These are phyloP conservation scores for Drosophila lowei DNA, from an alignment of 1,140 invertebrate species.

Conservation along the genomic window DNA sequence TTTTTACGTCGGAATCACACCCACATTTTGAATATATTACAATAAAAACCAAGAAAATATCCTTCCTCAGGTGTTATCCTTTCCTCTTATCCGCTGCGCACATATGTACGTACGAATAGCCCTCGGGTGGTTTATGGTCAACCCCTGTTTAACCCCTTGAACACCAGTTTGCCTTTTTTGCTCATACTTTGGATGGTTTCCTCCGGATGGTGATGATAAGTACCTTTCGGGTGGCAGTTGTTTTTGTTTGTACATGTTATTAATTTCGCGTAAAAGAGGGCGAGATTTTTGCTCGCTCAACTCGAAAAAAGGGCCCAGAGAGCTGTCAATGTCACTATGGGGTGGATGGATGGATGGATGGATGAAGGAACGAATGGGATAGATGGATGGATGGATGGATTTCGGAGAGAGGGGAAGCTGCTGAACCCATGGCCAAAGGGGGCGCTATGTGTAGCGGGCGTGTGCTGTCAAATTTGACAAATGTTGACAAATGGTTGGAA, in stretches of 20 bases:
- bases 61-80: too few relatives aligned
- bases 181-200: slow-evolving; percentile 18
- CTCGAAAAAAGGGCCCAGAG: slow-evolving; percentile 33
- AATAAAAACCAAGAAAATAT: too few relatives aligned
- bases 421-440: slow-evolving; percentile 50
- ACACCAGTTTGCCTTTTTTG: slow-evolving; percentile 33
- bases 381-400: slow-evolving; percentile 18
- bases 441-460: slow-evolving; percentile 45
- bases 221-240: slow-evolving; percentile 60
- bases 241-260: slow-evolving; percentile 75
- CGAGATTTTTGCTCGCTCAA: slow-evolving; percentile 1
- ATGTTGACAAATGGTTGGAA: slow-evolving; percentile 80
- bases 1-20: too few relatives aligned
- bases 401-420: slow-evolving; percentile 14
- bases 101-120: too few relatives aligned
- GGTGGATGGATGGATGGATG: slow-evolving; percentile 49
- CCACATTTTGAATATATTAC: too few relatives aligned
- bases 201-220: slow-evolving; percentile 46
- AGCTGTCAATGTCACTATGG: slow-evolving; percentile 58
- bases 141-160: slow-evolving; percentile 11
- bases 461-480: slow-evolving; percentile 76
- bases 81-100: too few relatives aligned
- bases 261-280: slow-evolving; percentile 73
- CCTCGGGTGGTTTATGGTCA: neutral
- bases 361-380: neutral